A percentile compares a stretch with the other conserved stretches of the same genome.
phyloP scores from a whole-genome alignment of 2,888 invertebrate species.

The Lepidochrysops patricia region DNA sequence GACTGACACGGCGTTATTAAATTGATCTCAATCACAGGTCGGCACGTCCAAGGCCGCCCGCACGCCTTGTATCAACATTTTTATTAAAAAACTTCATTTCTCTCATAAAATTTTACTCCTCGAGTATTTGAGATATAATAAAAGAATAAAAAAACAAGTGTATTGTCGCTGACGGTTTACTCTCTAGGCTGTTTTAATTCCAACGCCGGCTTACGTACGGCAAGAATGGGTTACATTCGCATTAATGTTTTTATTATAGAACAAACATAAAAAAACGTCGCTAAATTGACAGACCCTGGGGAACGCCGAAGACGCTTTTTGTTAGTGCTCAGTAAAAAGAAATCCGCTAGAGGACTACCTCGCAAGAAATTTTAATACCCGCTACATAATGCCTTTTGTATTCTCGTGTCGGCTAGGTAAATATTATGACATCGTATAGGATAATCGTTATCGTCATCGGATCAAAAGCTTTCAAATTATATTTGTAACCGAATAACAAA shows the following conservation, averaged over 20 bases:
- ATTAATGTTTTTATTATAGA: not conserved
- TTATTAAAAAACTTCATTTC: not conserved
- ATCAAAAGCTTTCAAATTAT: not conserved
- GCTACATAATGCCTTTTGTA: not conserved
- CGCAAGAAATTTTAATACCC: not conserved
- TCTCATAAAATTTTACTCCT: not conserved
- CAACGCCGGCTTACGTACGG: not conserved
- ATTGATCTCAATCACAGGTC: not conserved
- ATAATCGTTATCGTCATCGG: not conserved
- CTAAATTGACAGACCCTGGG: not conserved
- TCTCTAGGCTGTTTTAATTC: not conserved
- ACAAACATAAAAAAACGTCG: not conserved
- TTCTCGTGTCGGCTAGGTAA: not conserved
- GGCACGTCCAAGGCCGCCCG: not conserved
- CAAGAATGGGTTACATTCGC: not conserved
- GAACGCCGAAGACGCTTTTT: not conserved
- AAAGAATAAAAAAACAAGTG: not conserved
- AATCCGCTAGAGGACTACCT: not conserved
- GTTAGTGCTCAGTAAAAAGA: not conserved
- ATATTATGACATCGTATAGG: no score
- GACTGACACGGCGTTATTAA: not conserved
- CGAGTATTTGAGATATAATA: not conserved
- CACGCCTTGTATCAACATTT: not conserved
- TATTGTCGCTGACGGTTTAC: not conserved
- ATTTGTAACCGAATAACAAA: no score